These are phyloP conservation scores for Eupithecia dodoneata DNA, from an alignment of 2,888 invertebrate species.

Conservation along the genomic window DNA sequence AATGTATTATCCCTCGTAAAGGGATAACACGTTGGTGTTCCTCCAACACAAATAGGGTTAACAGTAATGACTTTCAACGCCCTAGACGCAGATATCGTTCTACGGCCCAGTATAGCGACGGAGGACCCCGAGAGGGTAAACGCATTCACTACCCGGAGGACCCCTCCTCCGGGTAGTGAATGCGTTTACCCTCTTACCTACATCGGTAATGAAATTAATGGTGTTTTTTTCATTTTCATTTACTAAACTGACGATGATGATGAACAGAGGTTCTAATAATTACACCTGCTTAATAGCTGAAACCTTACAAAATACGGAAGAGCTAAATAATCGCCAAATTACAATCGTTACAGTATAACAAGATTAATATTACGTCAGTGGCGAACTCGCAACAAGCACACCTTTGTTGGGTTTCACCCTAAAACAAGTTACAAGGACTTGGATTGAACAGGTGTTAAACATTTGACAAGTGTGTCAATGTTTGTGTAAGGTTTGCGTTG, in stretches of 20 bases:
- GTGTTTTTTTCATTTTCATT: background rate
- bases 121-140: no score
- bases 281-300: slow-evolving; percentile 4
- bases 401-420: slow-evolving; percentile 69
- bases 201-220: no score
- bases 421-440: slow-evolving; percentile 63
- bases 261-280: background rate
- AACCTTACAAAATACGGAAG: slow-evolving; percentile 30
- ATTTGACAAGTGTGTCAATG: slow-evolving; percentile 27
- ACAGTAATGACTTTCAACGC: no score
- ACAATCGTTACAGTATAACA: slow-evolving; percentile 27
- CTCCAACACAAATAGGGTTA: no score
- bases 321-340: slow-evolving; percentile 28
- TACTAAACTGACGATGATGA: background rate
- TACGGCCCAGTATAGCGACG: no score
- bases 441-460: slow-evolving; percentile 46
- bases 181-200: no score
- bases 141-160: no score
- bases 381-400: slow-evolving; percentile 57
- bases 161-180: no score
- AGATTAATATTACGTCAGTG: slow-evolving; percentile 61
- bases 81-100: no score
- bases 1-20: no score
- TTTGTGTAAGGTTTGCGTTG: slow-evolving; percentile 20
- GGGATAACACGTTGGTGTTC: no score